phyloP scores from a whole-genome alignment of 1,140 invertebrate species.

The Thrips palmi region DNA sequence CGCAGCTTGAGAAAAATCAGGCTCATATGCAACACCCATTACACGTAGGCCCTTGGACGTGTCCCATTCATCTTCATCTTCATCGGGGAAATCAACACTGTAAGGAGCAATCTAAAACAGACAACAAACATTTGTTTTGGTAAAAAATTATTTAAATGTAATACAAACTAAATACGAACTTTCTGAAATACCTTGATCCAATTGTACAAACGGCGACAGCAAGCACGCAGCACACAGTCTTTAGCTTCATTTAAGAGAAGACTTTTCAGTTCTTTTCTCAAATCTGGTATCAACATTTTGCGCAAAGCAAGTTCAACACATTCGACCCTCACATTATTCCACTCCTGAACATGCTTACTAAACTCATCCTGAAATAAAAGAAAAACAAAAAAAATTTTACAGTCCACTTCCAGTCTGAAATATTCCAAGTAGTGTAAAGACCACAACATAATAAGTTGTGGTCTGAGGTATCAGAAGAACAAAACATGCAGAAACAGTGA shows the following conservation, averaged over 20 bases:
- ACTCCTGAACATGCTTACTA: slow-evolving; percentile 86
- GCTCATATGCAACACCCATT: slow-evolving; percentile 73
- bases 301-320: slow-evolving; percentile 76
- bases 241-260: slow-evolving; percentile 74
- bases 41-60: slow-evolving; percentile 68
- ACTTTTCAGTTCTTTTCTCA: slow-evolving; percentile 70
- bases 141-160: slow-evolving; percentile 7
- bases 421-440: background rate
- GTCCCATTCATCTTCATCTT: slow-evolving; percentile 86
- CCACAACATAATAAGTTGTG: no score
- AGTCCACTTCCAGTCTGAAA: background rate
- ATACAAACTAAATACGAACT: slow-evolving; percentile 10
- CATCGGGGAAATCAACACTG: slow-evolving; percentile 51
- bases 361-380: slow-evolving; percentile 65
- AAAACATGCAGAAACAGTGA: no score
- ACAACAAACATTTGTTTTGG: background rate
- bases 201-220: slow-evolving; percentile 69
- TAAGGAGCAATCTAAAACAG: slow-evolving; percentile 54
- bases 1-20: slow-evolving; percentile 68
- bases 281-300: slow-evolving; percentile 74
- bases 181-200: slow-evolving; percentile 74
- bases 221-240: slow-evolving; percentile 69
- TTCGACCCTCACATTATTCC: slow-evolving; percentile 78
- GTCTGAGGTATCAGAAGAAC: background rate
- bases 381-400: slow-evolving; percentile 6